Base-by-base conservation (phyloP, 1,140 invertebrate species). In the Apocrypta bakeri region DNA sequence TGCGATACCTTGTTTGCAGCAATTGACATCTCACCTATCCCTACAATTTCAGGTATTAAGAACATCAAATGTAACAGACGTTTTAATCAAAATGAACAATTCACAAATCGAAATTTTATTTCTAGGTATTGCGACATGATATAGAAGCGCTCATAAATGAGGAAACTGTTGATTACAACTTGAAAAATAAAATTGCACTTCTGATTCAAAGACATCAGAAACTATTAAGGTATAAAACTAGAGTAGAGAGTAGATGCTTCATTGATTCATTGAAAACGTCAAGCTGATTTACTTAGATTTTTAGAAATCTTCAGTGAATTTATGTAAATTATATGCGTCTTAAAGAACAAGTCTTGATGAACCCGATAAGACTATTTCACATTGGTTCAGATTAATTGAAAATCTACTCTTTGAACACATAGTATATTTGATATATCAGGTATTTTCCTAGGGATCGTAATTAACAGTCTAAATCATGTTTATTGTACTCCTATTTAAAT, bases 1-100 rank as follows among this genome's bases (percentile, higher is more conserved):
- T n/a, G 68, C 17, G 68, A 71, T 71, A 71, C 31, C 21, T 24
- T 71, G 37, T 71, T 71, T n/a, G 31, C 31, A n/a, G 27, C 68
- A 71, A 21, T 8, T 71, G n/a, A 71, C 31, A 21, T 37, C 68
- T 1, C 68, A 71, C 31, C 14, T 37, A n/a, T 71, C 27, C n/a
- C 21, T 33, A 3, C 68, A 71, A n/a, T 37, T 71, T 7, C 29
- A 71, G 31, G 68, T 71, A 37, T 56, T 27, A 31, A 0, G 31
- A 71, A n/a, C n/a, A n/a, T n/a, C 6, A 7, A 56, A 56, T 56
- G 4, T 48, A 1, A 6, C 3, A 0, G 4, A n/a, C 27, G 21
- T 71, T 21, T n/a, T 56, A 6, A 71, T 33, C 8, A 31, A 17
- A 6, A 31, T n/a, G 0, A 4, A 37, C 9, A 6, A 25, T 56